Percentiles rank a stretch among this genome's conserved stretches.
phyloP scores from a whole-genome alignment of 2,888 invertebrate genomes.

The Oxycera nigricornis region DNA sequence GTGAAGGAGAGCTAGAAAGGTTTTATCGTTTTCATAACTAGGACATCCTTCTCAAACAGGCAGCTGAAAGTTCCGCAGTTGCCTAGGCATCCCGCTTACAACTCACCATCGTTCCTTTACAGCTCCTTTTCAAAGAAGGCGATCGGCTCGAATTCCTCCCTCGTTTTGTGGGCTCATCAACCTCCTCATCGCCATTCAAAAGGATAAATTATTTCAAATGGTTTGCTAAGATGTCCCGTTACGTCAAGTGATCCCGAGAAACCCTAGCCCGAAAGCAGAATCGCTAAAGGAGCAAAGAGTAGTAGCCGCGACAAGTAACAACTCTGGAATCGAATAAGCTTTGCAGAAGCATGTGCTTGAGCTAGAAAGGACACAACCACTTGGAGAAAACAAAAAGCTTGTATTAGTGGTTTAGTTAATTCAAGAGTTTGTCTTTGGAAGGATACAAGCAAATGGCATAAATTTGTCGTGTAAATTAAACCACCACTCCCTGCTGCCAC shows the following conservation, averaged over 20 bases:
- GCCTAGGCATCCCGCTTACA: slow-evolving; percentile 11
- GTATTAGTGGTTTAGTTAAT: slow-evolving; percentile 39
- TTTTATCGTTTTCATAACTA: no score
- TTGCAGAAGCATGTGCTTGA: background rate
- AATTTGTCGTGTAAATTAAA: slow-evolving; percentile 39
- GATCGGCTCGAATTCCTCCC: background rate
- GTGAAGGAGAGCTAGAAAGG: background rate
- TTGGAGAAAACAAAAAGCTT: background rate
- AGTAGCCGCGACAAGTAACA: background rate
- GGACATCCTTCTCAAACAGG: background rate
- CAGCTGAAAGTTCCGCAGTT: background rate
- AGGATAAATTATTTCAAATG: slow-evolving; percentile 39
- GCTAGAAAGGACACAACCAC: background rate
- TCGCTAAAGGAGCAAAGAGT: background rate
- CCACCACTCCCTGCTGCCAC: background rate
- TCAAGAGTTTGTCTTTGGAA: slow-evolving; percentile 43
- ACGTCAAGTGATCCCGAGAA: slow-evolving; percentile 17
- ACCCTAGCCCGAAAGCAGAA: slow-evolving; percentile 12
- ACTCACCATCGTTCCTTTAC: slow-evolving; percentile 12
- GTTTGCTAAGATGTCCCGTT: slow-evolving; percentile 37
- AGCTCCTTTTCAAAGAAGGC: slow-evolving; percentile 6
- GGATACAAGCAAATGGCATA: slow-evolving; percentile 42
- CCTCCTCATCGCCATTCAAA: background rate
- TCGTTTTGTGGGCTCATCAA: background rate
- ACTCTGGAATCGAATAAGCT: background rate